Base-by-base conservation (phyloP, 1,140 invertebrate genomes). In the Saccostrea glomerata region DNA sequence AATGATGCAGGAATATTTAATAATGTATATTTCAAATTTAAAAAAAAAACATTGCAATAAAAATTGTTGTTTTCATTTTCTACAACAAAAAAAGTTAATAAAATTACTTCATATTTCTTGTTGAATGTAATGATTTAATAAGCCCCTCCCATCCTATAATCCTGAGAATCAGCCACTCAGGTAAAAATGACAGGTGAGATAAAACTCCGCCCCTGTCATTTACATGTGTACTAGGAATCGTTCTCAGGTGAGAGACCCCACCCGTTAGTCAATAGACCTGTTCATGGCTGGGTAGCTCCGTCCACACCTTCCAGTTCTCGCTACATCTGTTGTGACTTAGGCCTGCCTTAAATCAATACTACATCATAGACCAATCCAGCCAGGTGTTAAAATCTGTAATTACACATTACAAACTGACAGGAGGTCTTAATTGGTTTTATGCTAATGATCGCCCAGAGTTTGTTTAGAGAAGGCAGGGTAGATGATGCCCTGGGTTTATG, bases 321-420 rank as follows among this genome's bases (percentile, higher is more conserved):
- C 25, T 77, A 30, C 70, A 77, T 77, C 70, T 77, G 70, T 77
- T 77, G 70, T 77, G 70, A 36, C 25, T 77, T 77, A 77, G 13
- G 30, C 15, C 70, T 77, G 70, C 70, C 70, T 77, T 77, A 77
- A 77, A 77, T 77, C 70, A 77, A 77, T 77, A 77, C 25, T 15
- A 77, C 70, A 77, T 77, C 70, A 77, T 23, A 77, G 70, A 30
- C 25, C 25, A 25, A 15, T 77, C 25, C 70, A 77, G 15, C 70
- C 70, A 77, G 70, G 70, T 77, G 70, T 77, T 77, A 77, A 77
- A 77, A 77, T 77, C 70, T 77, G 70, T 77, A 77, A 77, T 77
- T 77, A 77, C 70, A 77, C 70, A 77, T 77, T 77, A 77, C 23
- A 30, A 36, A 15, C 70, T 40, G 70, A 77, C 70, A 77, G 70